Percentiles rank a stretch among this genome's conserved stretches.
Conservation (phyloP, 2,888 invertebrate species). For the Saturnia japonica region DNA sequence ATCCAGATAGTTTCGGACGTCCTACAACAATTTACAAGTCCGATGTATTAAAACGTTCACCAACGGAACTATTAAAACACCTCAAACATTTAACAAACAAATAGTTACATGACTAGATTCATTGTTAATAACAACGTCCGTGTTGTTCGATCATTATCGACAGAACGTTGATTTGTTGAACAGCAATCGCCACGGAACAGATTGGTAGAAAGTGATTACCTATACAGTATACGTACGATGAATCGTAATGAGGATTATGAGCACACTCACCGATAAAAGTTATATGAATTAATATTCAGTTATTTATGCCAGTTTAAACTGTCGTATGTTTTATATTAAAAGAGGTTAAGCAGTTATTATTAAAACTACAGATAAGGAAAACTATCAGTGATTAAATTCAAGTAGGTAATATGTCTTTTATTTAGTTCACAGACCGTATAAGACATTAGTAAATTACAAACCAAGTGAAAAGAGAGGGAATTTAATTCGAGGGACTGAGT, state of each 20-base stretch:
- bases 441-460: too few species aligned
- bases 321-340: not conserved
- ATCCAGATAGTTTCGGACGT: not conserved
- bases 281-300: not conserved
- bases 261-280: constrained; percentile 9
- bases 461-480: too few species aligned
- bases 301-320: not conserved
- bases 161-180: constrained; percentile 1
- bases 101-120: not conserved
- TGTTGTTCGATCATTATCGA: constrained; percentile 15
- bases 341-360: not conserved
- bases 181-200: not conserved
- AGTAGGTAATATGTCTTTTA: too few species aligned
- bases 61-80: not conserved
- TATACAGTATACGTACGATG: constrained; percentile 20
- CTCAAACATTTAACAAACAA: not conserved
- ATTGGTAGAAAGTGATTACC: constrained; percentile 20
- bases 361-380: too few species aligned
- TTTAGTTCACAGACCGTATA: too few species aligned
- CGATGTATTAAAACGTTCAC: not conserved
- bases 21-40: not conserved
- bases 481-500: too few species aligned
- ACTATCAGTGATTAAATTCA: too few species aligned
- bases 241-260: constrained; percentile 20
- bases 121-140: constrained; percentile 8